Base-by-base conservation (phyloP, 2,888 invertebrate genomes). In the Caradrina clavipalpis region DNA sequence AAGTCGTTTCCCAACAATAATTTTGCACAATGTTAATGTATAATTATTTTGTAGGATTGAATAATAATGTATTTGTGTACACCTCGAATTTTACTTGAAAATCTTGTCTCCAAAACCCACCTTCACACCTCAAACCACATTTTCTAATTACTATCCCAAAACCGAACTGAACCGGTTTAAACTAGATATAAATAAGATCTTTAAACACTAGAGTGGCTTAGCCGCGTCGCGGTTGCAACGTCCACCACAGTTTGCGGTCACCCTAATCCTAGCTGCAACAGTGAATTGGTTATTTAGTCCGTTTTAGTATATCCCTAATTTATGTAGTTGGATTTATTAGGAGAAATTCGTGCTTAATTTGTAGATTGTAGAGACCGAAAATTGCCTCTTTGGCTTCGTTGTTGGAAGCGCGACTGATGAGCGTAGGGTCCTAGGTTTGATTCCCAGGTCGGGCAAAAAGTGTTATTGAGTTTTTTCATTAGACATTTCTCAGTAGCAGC, bases 151-250 rank as follows among this genome's bases (percentile, higher is more conserved):
- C 47, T 13, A 11, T n/a, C 7, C 31, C 13, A 17, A 60, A 65
- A 65, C 69, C 59, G 11, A 56, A 31, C n/a, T 69, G 54, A 69
- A 51, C 39, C 51, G 15, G 31, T 15, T 73, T 31, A 54, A 64
- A 57, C 73, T 42, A 57, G 45, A 56, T 71, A 57, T 69, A 75
- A 79, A 82, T 67, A 73, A 80, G 66, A 53, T 66, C 50, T 51
- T 66, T 72, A 60, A 69, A 70, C 69, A 64, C 69, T 35, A 69
- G 58, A 64, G 56, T 47, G 54, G 75, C 64, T 69, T 54, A 62
- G 45, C 64, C 51, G 21, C 65, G 82, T 82, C 26, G 82, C 56
- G 82, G 82, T 82, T 60, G 58, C 68, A 39, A 57, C 62, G 70
- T 51, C 53, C 45, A 35, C 73, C 70, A 49, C 77, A 73, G 74